A percentile compares a stretch with the other conserved stretches of the same genome.
Evolutionary conservation across 2,888 invertebrate genomes (phyloP).

Genomic region (Apantesis nais): DNA sequence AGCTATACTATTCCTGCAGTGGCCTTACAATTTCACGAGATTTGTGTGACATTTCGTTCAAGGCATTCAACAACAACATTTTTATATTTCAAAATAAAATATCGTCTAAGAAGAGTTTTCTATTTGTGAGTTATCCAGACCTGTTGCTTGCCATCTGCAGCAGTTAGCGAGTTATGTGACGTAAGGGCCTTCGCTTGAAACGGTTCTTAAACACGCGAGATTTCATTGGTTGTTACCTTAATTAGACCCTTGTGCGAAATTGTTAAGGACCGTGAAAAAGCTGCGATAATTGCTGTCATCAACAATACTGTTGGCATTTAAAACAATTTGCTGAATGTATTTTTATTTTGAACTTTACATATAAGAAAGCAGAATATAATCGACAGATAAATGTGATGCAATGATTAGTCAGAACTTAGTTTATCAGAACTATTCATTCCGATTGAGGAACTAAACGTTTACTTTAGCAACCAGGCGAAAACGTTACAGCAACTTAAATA

Average conservation of each 20-base stretch:
- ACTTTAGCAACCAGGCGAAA: background rate
- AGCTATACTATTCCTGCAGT: background rate
- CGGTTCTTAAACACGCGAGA: constrained; percentile 67
- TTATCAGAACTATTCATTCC: no score
- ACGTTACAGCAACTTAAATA: constrained; percentile 28
- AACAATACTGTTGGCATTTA: constrained; percentile 30
- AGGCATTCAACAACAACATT: background rate
- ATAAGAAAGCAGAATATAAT: background rate
- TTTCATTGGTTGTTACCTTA: constrained; percentile 68
- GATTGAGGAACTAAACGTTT: no score
- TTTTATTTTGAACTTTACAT: background rate
- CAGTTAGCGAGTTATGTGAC: constrained; percentile 52
- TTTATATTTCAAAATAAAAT: background rate
- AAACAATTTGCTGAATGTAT: constrained; percentile 26
- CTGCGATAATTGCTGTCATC: constrained; percentile 41
- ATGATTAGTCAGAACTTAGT: no score
- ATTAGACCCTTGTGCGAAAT: constrained; percentile 52
- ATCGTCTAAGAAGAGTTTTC: background rate
- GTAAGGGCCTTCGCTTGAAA: constrained; percentile 60
- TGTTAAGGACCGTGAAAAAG: constrained; percentile 46
- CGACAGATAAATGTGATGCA: no score
- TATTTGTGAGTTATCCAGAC: constrained; percentile 38
- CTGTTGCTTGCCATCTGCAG: constrained; percentile 62
- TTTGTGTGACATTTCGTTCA: background rate
- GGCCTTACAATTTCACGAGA: background rate